Conservation (phyloP, 2,888 invertebrate genomes). For the Tortricodes alternella region DNA sequence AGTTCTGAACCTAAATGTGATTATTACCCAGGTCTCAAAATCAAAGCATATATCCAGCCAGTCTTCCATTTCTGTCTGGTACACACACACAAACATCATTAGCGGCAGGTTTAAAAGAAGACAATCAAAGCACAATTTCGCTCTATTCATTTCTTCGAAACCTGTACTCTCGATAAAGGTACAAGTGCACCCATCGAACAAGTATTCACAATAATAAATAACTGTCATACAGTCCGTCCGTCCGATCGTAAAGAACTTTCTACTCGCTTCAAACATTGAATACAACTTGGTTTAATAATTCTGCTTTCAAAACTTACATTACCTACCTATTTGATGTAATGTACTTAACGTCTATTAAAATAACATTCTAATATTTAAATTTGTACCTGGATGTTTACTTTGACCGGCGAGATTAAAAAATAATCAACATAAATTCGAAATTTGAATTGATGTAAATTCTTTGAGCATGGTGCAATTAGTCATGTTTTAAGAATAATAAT, state of each 20-base stretch:
- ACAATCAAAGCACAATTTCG: conserved; percentile 23
- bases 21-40: no score
- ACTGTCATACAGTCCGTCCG: conserved; percentile 51
- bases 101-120: conserved; percentile 27
- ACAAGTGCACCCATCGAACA: conserved; percentile 34
- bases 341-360: no score
- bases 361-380: conserved; percentile 3
- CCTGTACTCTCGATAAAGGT: conserved; percentile 29
- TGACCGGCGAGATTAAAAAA: conserved; percentile 20
- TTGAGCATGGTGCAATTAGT: no score
- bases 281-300: conserved; percentile 39
- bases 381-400: conserved; percentile 2
- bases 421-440: conserved; percentile 10
- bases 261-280: conserved; percentile 42
- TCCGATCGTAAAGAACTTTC: conserved; percentile 60
- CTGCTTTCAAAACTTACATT: conserved; percentile 42
- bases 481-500: no score
- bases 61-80: conserved; percentile 16
- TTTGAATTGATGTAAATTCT: conserved; percentile 16
- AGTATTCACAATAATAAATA: conserved; percentile 47
- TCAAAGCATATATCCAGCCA: conserved; percentile 9
- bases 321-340: conserved; percentile 32
- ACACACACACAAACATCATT: conserved; percentile 7
- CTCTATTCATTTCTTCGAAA: conserved; percentile 28
- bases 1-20: no score